Evolutionary conservation across 2,797 vertebrate species (phyloP).

Genomic region (Crocodylus rhombifer): DNA sequence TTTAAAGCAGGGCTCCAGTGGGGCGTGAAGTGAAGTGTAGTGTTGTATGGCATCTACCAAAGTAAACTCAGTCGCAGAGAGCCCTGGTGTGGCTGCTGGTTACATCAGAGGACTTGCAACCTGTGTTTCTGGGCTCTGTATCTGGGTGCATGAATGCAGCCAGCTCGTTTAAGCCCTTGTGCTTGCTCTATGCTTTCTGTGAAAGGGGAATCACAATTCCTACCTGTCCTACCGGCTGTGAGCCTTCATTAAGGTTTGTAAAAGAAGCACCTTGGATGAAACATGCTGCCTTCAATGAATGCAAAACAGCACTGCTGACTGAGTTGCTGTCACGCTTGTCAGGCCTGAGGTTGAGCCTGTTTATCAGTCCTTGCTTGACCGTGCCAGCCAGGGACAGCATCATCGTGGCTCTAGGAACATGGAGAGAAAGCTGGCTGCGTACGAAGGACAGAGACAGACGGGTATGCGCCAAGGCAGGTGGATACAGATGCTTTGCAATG

Average conservation of each 20-base stretch:
- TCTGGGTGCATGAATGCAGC: background rate
- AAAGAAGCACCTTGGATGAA: background rate
- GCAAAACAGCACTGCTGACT: background rate
- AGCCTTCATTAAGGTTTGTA: background rate
- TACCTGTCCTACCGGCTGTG: background rate
- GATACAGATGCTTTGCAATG: background rate
- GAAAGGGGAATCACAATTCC: background rate
- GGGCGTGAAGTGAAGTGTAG: background rate
- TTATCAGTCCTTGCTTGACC: background rate
- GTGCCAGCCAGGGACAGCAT: background rate
- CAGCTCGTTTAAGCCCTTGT: background rate
- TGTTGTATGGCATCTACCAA: background rate
- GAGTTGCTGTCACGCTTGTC: background rate
- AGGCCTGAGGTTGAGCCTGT: background rate
- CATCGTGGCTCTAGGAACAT: background rate
- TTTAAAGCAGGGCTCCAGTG: background rate
- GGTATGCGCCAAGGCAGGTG: background rate
- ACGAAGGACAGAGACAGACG: too few species aligned
- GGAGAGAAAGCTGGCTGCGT: background rate
- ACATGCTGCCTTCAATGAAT: background rate
- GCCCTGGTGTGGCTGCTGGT: background rate
- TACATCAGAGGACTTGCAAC: background rate
- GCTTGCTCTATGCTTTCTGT: background rate
- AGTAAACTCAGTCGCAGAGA: background rate
- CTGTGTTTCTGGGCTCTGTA: background rate